These are phyloP conservation scores for Pteropus alecto DNA, from an alignment of 2,113 vertebrate genomes.

Conservation along the genomic window DNA sequence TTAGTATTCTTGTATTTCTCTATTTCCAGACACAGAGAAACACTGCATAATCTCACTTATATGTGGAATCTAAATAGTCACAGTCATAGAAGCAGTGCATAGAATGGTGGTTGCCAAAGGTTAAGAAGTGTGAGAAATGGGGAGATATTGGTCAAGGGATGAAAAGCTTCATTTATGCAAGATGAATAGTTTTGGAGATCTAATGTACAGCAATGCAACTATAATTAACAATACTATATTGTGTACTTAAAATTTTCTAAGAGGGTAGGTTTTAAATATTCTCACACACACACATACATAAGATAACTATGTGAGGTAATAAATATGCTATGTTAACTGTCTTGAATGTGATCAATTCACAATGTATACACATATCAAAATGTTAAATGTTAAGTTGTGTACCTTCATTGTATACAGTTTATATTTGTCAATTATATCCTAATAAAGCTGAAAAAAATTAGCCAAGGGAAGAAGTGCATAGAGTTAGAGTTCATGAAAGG, in stretches of 20 bases:
- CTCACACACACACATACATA: not conserved
- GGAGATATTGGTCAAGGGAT: not conserved
- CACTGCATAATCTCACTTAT: not conserved
- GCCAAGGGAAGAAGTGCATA: not conserved
- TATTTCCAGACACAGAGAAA: not conserved
- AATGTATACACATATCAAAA: not conserved
- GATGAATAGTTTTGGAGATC: not conserved
- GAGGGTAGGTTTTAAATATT: not conserved
- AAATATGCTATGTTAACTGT: not conserved
- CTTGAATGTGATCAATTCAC: not conserved
- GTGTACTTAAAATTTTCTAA: not conserved
- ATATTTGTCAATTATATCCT: not conserved
- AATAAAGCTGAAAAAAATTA: not conserved
- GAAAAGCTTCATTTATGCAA: not conserved
- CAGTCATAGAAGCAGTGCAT: not conserved
- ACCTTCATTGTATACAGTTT: not conserved
- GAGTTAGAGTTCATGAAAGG: not conserved
- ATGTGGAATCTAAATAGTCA: not conserved
- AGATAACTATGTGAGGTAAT: not conserved
- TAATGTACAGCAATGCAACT: not conserved
- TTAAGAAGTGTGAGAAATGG: not conserved
- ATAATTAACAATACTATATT: not conserved
- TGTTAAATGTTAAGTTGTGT: not conserved
- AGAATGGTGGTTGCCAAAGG: not conserved
- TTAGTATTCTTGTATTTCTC: not conserved